phyloP scores from a whole-genome alignment of 2,888 invertebrate species.

The Chloroclystis v-ata region DNA sequence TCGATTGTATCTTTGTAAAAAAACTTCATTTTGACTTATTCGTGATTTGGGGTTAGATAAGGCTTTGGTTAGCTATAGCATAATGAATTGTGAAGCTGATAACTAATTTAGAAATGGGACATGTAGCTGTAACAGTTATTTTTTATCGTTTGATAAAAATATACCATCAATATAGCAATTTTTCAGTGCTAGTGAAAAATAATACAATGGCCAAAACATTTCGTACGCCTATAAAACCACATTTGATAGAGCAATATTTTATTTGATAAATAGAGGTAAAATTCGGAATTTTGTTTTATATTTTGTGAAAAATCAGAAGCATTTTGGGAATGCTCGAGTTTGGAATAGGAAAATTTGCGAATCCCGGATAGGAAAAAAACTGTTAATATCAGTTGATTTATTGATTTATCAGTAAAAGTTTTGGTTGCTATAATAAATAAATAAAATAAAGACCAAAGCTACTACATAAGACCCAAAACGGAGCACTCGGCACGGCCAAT shows the following conservation, averaged over 20 bases:
- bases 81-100: neutral
- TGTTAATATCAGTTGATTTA: too few species aligned
- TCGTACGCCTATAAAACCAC: neutral
- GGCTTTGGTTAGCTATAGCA: neutral
- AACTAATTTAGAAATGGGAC: too few species aligned
- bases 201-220: too few species aligned
- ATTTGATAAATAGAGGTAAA: neutral
- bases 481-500: too few species aligned
- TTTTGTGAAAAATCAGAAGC: neutral
- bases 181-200: too few species aligned
- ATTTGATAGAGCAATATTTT: neutral
- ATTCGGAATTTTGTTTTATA: neutral
- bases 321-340: neutral
- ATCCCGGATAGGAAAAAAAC: neutral
- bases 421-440: too few species aligned
- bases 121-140: too few species aligned
- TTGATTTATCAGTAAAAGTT: too few species aligned
- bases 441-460: too few species aligned
- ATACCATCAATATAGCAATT: too few species aligned
- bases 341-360: neutral
- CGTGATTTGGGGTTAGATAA: conserved; percentile 4
- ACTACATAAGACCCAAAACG: too few species aligned
- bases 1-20: conserved; percentile 8
- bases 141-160: too few species aligned
- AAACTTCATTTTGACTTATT: conserved; percentile 2